Conservation (phyloP, 2,888 invertebrate genomes). For the Lamellibrachia columna region DNA sequence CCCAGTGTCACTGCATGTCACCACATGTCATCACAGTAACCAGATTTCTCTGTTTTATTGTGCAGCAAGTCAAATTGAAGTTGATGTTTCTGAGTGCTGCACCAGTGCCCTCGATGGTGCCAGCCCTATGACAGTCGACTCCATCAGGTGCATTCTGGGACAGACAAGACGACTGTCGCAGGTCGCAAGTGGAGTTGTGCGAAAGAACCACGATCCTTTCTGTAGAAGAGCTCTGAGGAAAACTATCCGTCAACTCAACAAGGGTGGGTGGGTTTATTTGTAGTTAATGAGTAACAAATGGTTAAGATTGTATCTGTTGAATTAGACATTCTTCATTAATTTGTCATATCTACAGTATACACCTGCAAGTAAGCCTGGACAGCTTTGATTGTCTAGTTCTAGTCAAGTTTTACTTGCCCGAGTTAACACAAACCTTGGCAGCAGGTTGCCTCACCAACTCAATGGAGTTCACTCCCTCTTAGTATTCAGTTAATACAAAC, state of each 20-base stretch:
- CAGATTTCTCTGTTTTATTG: not conserved
- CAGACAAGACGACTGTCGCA: conserved; percentile 18
- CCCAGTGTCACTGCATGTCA: not conserved
- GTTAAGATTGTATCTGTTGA: not conserved
- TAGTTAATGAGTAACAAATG: not conserved
- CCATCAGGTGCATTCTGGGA: conserved; percentile 25
- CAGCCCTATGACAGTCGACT: not conserved
- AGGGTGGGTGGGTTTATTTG: conserved; percentile 17
- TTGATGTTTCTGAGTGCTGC: not conserved
- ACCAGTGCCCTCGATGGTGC: not conserved
- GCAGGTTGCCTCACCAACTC: not conserved
- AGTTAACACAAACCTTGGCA: not conserved
- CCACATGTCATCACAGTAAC: not conserved
- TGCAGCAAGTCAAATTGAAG: not conserved
- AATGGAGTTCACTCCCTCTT: too few relatives aligned
- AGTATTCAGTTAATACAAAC: too few relatives aligned
- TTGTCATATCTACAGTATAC: not conserved
- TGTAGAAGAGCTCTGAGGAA: conserved; percentile 28
- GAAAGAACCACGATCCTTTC: conserved; percentile 25
- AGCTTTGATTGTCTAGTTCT: not conserved
- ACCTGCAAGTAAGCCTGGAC: not conserved
- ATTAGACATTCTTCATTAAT: not conserved
- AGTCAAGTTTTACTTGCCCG: not conserved
- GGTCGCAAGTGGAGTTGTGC: conserved; percentile 22
- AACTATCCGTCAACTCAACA: conserved; percentile 27